Evolutionary conservation across 1,140 invertebrate species (phyloP).

Genomic region (Aphidius gifuensis): DNA sequence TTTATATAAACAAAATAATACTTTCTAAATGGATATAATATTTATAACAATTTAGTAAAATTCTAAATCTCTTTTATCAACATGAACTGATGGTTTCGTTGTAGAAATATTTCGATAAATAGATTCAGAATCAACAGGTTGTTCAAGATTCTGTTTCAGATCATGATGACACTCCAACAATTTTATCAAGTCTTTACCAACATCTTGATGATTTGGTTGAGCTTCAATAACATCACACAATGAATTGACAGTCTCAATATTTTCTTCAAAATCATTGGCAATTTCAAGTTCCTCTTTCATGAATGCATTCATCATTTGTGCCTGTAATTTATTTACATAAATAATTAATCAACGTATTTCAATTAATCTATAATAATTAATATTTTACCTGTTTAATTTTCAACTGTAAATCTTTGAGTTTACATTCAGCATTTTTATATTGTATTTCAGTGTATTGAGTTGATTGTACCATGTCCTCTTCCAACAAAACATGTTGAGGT

Average conservation of each 20-base stretch:
- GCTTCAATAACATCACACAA: slow-evolving; percentile 31
- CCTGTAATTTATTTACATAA: slow-evolving; percentile 29
- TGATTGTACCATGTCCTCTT: slow-evolving; percentile 40
- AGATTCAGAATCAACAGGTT: not conserved
- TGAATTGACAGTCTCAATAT: slow-evolving; percentile 22
- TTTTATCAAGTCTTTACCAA: slow-evolving; percentile 23
- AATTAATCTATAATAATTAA: slow-evolving; percentile 4
- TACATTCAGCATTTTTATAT: slow-evolving; percentile 27
- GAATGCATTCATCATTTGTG: slow-evolving; percentile 32
- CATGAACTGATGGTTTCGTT: not conserved
- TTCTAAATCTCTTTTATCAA: not conserved
- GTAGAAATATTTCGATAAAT: not conserved
- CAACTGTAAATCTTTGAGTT: slow-evolving; percentile 35
- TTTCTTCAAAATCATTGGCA: slow-evolving; percentile 29
- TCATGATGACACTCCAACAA: slow-evolving; percentile 22
- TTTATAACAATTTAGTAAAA: not conserved
- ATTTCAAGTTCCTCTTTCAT: slow-evolving; percentile 39
- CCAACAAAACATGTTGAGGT: slow-evolving; percentile 38
- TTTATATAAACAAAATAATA: not conserved
- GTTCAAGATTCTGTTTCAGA: not conserved
- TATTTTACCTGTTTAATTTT: slow-evolving; percentile 36
- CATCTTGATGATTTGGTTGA: slow-evolving; percentile 13
- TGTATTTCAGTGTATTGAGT: slow-evolving; percentile 39
- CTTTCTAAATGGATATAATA: not conserved
- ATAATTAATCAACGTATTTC: slow-evolving; percentile 7